phyloP scores from a whole-genome alignment of 2,113 vertebrate species.

The Entelurus aequoreus region DNA sequence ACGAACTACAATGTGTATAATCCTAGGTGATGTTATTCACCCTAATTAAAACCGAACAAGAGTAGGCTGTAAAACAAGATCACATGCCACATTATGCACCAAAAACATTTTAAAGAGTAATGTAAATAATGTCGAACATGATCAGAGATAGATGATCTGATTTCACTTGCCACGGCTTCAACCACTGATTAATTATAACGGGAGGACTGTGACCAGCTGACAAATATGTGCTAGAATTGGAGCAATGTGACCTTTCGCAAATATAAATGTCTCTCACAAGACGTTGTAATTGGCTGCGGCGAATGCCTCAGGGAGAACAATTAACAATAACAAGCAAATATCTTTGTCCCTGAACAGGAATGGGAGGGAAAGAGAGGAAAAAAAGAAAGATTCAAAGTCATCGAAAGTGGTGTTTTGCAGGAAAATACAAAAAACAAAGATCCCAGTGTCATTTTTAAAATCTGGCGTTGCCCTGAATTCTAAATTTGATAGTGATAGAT shows the following conservation, averaged over 20 bases:
- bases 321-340: slow-evolving; percentile 63
- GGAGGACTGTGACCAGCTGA: slow-evolving; percentile 33
- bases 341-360: slow-evolving; percentile 40
- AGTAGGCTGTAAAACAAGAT: too few species aligned
- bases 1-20: too few species aligned
- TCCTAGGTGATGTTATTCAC: too few species aligned
- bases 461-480: neutral
- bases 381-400: slow-evolving; percentile 23
- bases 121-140: slow-evolving; percentile 5
- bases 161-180: slow-evolving; percentile 7
- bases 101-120: too few species aligned
- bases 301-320: slow-evolving; percentile 58
- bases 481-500: neutral
- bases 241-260: slow-evolving; percentile 63
- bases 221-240: slow-evolving; percentile 56
- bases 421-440: neutral
- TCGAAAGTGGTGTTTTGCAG: neutral
- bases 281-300: slow-evolving; percentile 58
- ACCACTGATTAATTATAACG: slow-evolving; percentile 32
- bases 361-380: slow-evolving; percentile 18
- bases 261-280: slow-evolving; percentile 55
- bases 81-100: too few species aligned
- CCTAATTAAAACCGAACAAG: too few species aligned
- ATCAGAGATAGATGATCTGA: slow-evolving; percentile 6
- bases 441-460: neutral